Evolutionary conservation across 2,797 vertebrate genomes (phyloP).

Genomic region (Sebastes miniatus): DNA sequence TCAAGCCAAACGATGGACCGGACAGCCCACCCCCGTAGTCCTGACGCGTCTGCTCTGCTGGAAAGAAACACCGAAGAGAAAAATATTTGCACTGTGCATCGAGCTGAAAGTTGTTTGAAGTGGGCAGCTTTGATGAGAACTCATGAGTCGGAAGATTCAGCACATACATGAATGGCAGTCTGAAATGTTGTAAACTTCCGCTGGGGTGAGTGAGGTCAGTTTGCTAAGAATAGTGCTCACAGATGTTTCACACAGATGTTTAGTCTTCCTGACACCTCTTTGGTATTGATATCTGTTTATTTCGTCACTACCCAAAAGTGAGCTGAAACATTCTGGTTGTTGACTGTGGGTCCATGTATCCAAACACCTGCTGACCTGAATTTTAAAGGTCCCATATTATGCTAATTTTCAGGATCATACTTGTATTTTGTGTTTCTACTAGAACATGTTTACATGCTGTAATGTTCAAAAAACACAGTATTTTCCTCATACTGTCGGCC

Average conservation of each 20-base stretch:
- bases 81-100: conserved; percentile 2
- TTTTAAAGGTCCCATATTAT: neutral
- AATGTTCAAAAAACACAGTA: too few relatives aligned
- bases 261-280: neutral
- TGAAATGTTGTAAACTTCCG: conserved; percentile 5
- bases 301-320: neutral
- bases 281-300: neutral
- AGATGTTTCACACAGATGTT: conserved; percentile 5
- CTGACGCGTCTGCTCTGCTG: conserved; percentile 18
- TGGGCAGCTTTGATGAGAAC: neutral
- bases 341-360: neutral
- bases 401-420: too few relatives aligned
- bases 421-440: too few relatives aligned
- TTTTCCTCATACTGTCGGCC: too few relatives aligned
- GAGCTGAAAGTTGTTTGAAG: conserved; percentile 18
- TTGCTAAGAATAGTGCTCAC: conserved; percentile 6
- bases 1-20: neutral
- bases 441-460: too few relatives aligned
- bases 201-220: neutral
- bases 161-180: neutral
- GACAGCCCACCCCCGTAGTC: conserved; percentile 5
- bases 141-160: neutral
- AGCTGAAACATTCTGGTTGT: neutral
- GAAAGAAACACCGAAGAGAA: neutral
- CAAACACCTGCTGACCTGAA: neutral